These are phyloP conservation scores for Semibalanus balanoides DNA, from an alignment of 1,140 invertebrate genomes.

Conservation along the genomic window DNA sequence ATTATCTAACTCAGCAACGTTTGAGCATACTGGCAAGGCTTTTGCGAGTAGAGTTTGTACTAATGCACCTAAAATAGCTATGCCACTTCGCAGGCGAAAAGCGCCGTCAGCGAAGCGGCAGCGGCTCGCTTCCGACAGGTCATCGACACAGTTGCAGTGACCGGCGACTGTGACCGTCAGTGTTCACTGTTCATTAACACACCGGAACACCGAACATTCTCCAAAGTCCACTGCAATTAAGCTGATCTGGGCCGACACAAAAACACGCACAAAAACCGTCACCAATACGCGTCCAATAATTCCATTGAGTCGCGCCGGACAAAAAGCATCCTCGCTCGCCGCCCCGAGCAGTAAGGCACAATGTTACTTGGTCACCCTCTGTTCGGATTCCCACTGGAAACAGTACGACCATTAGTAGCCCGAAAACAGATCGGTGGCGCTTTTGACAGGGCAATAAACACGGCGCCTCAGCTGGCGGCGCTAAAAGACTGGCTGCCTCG, in stretches of 20 bases:
- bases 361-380: background rate
- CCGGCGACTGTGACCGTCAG: no score
- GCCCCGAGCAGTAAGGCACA: background rate
- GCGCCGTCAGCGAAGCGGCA: no score
- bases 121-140: no score
- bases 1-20: no score
- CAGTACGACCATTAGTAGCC: background rate
- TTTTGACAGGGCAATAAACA: background rate
- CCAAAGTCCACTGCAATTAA: background rate
- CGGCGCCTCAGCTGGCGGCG: background rate
- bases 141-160: no score
- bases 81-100: no score
- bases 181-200: background rate
- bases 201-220: background rate
- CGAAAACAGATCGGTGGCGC: background rate
- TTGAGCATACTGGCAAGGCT: no score
- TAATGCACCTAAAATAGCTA: no score
- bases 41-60: no score
- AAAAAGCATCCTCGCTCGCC: background rate
- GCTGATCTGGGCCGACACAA: background rate
- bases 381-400: background rate
- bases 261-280: background rate
- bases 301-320: background rate
- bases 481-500: background rate
- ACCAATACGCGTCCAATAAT: background rate